phyloP scores from a whole-genome alignment of 1,140 invertebrate species.

The Sogatella furcifera region DNA sequence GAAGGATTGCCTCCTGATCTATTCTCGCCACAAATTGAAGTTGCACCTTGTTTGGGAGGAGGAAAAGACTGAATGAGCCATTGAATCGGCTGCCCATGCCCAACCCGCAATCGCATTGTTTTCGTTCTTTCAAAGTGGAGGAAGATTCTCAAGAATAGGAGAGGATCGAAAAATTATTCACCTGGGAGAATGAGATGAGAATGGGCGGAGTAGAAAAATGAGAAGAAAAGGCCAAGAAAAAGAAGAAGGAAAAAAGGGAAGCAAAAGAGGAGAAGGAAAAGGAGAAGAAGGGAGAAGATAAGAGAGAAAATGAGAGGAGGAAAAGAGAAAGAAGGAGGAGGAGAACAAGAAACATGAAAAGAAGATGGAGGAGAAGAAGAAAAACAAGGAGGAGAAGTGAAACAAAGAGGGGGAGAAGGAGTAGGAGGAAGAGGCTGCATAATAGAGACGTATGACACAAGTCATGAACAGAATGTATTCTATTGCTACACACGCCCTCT shows the following conservation, averaged over 20 bases:
- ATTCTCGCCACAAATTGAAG: too few relatives aligned
- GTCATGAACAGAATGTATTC: too few relatives aligned
- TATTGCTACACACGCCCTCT: too few relatives aligned
- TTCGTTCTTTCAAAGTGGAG: too few relatives aligned
- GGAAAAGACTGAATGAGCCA: too few relatives aligned
- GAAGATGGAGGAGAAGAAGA: background rate
- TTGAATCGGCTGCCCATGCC: too few relatives aligned
- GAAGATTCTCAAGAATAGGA: too few relatives aligned
- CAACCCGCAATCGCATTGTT: too few relatives aligned
- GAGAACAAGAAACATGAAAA: background rate
- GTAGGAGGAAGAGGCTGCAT: background rate
- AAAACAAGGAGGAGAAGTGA: background rate
- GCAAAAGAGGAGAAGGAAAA: background rate
- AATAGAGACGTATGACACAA: too few relatives aligned
- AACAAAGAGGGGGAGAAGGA: background rate
- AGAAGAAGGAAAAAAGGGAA: background rate
- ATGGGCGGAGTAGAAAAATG: background rate
- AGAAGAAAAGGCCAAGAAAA: background rate
- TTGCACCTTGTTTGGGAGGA: too few relatives aligned
- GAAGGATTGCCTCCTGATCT: too few relatives aligned
- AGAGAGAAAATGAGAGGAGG: background rate
- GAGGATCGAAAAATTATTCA: too few relatives aligned
- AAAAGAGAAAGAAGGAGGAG: background rate
- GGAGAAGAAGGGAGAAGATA: background rate
- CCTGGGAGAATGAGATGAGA: background rate